Percentiles rank a stretch among this genome's conserved stretches.
These are phyloP conservation scores for Catocala nupta DNA, from an alignment of 2,888 invertebrate genomes.

Conservation along the genomic window DNA sequence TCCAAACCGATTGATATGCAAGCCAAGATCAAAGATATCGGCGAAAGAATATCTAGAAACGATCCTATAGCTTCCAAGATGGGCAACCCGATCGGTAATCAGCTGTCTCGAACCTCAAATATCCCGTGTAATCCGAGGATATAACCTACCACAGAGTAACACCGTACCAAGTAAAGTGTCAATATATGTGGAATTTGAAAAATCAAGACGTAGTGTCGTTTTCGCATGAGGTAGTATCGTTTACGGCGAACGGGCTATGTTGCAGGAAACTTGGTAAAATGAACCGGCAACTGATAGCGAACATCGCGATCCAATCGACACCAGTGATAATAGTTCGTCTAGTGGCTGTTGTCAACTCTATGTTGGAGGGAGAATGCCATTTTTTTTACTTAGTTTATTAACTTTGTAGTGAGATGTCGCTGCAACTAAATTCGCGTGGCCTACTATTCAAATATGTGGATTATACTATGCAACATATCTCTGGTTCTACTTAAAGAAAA, in stretches of 20 bases:
- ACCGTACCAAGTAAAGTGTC: constrained; percentile 36
- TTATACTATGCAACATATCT: no score
- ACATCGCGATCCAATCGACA: constrained; percentile 50
- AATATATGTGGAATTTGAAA: constrained; percentile 60
- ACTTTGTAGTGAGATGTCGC: no score
- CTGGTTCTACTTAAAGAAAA: no score
- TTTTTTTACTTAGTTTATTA: no score
- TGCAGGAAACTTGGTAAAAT: constrained; percentile 60
- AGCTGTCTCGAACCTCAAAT: constrained; percentile 13
- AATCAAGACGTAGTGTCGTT: constrained; percentile 59
- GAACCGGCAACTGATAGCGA: constrained; percentile 45
- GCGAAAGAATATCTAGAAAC: constrained; percentile 1
- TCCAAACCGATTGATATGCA: no score
- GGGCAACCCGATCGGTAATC: constrained; percentile 4
- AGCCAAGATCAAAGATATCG: no score
- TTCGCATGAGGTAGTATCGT: constrained; percentile 40
- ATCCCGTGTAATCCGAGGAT: constrained; percentile 21
- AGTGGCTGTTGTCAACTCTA: constrained; percentile 41
- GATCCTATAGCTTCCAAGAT: constrained; percentile 9
- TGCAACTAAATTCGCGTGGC: no score
- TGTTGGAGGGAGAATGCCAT: not conserved
- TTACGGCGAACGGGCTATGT: constrained; percentile 53
- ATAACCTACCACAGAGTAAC: constrained; percentile 22
- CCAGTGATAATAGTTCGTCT: constrained; percentile 45
- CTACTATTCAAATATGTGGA: no score